phyloP scores from a whole-genome alignment of 2,797 vertebrate species.

The Lacerta agilis region DNA sequence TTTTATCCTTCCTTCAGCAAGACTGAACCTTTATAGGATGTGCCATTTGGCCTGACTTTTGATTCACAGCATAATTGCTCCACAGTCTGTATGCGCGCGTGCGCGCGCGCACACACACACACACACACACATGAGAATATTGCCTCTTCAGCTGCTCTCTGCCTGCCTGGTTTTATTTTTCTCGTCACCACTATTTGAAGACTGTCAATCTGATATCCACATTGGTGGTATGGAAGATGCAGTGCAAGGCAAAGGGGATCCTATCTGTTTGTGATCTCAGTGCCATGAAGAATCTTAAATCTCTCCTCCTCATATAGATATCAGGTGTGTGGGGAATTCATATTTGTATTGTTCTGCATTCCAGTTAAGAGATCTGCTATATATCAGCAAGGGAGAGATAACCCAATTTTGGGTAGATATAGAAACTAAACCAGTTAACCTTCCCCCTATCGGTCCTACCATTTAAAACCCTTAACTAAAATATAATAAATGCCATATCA shows the following conservation, averaged over 20 bases:
- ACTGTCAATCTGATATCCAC: neutral
- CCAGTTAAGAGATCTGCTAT: too few species aligned
- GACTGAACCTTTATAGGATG: slow-evolving; percentile 4
- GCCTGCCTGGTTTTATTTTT: neutral
- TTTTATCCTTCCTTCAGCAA: slow-evolving; percentile 28
- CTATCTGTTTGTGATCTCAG: neutral
- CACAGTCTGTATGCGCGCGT: neutral
- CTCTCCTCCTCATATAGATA: too few species aligned
- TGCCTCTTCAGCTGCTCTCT: neutral
- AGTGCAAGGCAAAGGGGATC: neutral
- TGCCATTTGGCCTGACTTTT: slow-evolving; percentile 36
- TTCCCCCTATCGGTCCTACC: too few species aligned
- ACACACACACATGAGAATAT: slow-evolving; percentile 32
- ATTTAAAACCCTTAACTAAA: too few species aligned
- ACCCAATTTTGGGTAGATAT: too few species aligned
- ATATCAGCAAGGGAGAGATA: too few species aligned
- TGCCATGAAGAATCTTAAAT: too few species aligned
- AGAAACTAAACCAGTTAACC: too few species aligned
- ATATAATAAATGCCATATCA: too few species aligned
- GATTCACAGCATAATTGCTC: slow-evolving; percentile 14
- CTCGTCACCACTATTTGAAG: slow-evolving; percentile 19
- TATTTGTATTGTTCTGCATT: neutral
- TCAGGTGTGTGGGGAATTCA: neutral
- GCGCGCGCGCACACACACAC: too few species aligned
- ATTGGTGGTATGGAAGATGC: neutral